phyloP scores from a whole-genome alignment of 2,113 vertebrate species.

The Stegostoma tigrinum region DNA sequence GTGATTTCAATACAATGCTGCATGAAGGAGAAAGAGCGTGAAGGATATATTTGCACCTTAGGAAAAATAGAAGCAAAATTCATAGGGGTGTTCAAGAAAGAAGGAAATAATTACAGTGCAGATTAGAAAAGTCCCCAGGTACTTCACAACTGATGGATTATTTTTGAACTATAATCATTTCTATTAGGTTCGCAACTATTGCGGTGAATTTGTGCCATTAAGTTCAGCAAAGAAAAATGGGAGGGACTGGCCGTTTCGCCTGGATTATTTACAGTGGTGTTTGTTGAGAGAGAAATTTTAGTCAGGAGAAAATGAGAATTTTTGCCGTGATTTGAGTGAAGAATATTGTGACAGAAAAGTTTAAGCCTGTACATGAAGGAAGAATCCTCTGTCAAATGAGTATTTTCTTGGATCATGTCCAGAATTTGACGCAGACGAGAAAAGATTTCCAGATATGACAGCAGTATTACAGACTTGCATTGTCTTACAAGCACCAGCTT shows the following conservation, averaged over 20 bases:
- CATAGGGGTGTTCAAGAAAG: background rate
- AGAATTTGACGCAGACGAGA: background rate
- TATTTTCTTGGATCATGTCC: background rate
- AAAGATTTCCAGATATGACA: background rate
- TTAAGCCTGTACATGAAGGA: background rate
- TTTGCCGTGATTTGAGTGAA: background rate
- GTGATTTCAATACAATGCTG: background rate
- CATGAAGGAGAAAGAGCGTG: background rate
- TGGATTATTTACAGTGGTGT: background rate
- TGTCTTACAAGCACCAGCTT: background rate
- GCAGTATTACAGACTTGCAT: background rate
- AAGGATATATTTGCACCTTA: background rate
- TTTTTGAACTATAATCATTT: background rate
- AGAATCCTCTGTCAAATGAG: background rate
- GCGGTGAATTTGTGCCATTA: background rate
- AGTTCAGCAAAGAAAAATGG: background rate
- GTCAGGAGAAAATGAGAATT: background rate
- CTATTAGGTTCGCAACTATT: background rate
- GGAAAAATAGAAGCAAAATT: background rate
- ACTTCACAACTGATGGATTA: background rate
- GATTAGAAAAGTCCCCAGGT: background rate
- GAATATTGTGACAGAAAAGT: background rate
- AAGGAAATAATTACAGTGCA: background rate
- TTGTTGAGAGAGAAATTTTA: background rate
- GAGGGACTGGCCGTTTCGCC: background rate